Percentiles rank a stretch among this genome's conserved stretches.
Evolutionary conservation across 2,113 vertebrate species (phyloP).

Genomic region (Platycercus adscitus): DNA sequence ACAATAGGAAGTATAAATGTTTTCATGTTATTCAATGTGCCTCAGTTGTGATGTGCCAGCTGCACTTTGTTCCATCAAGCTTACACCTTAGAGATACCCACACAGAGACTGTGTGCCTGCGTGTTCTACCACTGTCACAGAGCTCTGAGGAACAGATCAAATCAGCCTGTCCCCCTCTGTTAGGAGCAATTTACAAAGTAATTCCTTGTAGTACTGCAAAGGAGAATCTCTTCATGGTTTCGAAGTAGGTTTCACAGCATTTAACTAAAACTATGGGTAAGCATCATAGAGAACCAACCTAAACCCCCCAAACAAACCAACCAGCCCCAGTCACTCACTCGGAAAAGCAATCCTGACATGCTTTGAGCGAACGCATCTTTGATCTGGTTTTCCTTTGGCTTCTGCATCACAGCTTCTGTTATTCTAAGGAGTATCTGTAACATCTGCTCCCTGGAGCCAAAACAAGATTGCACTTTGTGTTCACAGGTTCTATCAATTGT

Average conservation of each 20-base stretch:
- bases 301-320: background rate
- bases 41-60: background rate
- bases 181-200: background rate
- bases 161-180: background rate
- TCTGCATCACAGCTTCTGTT: constrained; percentile 96
- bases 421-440: constrained; percentile 94
- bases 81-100: background rate
- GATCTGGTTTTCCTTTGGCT: constrained; percentile 88
- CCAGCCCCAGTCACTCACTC: constrained; percentile 78
- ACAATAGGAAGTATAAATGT: fast-evolving
- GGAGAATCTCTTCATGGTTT: background rate
- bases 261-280: background rate
- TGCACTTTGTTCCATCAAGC: background rate
- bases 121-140: background rate
- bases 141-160: background rate
- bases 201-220: background rate
- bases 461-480: constrained; percentile 32
- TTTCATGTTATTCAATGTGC: background rate
- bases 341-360: constrained; percentile 91
- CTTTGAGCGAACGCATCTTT: constrained; percentile 92
- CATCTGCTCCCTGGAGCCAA: constrained; percentile 92
- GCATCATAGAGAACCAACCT: background rate
- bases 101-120: background rate
- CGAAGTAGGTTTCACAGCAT: background rate
- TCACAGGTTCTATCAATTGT: background rate